phyloP scores from a whole-genome alignment of 2,113 vertebrate genomes.

The Erythrocercus mccallii region DNA sequence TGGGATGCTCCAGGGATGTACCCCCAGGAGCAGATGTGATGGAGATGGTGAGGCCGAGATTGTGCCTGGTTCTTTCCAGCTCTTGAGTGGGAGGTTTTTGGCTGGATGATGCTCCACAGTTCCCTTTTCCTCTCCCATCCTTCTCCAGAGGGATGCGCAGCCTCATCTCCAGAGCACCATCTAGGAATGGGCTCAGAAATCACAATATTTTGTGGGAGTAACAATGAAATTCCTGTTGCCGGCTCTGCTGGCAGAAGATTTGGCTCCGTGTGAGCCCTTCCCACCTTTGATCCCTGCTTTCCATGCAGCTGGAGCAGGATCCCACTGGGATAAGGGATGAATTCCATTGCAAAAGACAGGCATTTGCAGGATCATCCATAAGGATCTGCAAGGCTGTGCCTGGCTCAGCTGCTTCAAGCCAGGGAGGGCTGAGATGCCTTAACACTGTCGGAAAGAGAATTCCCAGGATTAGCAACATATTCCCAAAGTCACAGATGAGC shows the following conservation, averaged over 20 bases:
- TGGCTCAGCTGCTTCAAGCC: not conserved
- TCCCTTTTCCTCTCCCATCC: not conserved
- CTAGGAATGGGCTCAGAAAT: not conserved
- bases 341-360: not conserved
- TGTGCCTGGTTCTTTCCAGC: not conserved
- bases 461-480: conserved; percentile 34
- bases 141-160: not conserved
- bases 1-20: too few species aligned
- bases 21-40: not conserved
- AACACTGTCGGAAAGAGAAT: not conserved
- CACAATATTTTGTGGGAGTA: not conserved
- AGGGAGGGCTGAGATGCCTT: not conserved
- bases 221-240: not conserved
- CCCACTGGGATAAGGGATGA: not conserved
- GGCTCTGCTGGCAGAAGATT: not conserved
- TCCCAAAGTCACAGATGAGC: not conserved
- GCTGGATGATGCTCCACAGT: accelerated
- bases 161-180: not conserved
- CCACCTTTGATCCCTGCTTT: accelerated
- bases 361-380: not conserved
- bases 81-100: not conserved
- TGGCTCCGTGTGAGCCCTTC: not conserved
- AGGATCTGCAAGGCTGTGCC: not conserved
- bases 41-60: not conserved
- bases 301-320: accelerated